phyloP scores from a whole-genome alignment of 2,113 vertebrate genomes.

The Notiomystis cincta region DNA sequence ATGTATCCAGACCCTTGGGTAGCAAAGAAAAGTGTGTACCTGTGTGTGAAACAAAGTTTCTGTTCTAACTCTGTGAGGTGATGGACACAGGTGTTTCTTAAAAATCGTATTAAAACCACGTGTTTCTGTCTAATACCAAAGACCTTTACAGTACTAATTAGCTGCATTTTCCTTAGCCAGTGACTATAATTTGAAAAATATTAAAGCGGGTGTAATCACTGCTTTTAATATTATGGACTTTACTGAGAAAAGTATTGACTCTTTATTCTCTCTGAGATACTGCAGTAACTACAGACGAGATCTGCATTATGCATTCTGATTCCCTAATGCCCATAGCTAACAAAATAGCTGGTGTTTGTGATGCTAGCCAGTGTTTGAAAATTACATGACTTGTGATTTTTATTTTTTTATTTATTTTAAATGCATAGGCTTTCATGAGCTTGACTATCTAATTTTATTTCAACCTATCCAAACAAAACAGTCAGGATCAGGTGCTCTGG shows the following conservation, averaged over 20 bases:
- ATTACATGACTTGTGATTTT: background rate
- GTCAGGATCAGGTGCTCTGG: background rate
- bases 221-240: background rate
- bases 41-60: background rate
- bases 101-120: background rate
- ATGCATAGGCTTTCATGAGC: background rate
- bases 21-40: background rate
- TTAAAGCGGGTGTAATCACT: background rate
- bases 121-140: background rate
- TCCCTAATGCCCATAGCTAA: background rate
- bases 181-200: background rate
- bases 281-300: background rate
- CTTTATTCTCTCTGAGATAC: background rate
- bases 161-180: background rate
- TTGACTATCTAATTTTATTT: constrained; percentile 1
- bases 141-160: background rate
- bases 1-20: background rate
- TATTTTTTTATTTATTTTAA: background rate
- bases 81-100: background rate
- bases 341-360: background rate
- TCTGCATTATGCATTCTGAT: background rate
- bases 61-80: background rate
- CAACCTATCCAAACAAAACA: background rate
- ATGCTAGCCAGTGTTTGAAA: constrained; percentile 4
- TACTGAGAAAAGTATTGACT: background rate